These are phyloP conservation scores for Gymnogyps californianus DNA, from an alignment of 2,113 vertebrate genomes.

Conservation along the genomic window DNA sequence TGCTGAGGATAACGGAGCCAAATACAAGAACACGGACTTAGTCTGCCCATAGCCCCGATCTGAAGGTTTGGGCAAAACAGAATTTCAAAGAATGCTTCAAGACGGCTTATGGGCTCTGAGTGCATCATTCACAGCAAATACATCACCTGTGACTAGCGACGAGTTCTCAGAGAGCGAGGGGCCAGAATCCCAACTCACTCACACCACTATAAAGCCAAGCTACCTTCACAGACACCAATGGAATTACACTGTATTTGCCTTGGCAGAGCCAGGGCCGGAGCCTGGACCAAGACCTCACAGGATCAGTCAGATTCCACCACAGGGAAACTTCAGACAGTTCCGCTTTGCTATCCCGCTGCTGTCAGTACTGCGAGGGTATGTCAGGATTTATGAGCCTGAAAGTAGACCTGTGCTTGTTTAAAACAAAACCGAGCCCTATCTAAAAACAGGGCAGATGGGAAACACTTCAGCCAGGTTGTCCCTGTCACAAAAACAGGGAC, in stretches of 20 bases:
- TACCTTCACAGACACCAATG: neutral
- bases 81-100: constrained; percentile 23
- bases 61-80: neutral
- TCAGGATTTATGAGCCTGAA: constrained; percentile 7
- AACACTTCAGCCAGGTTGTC: neutral
- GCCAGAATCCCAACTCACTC: constrained; percentile 4
- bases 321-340: constrained; percentile 1
- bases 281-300: constrained; percentile 44
- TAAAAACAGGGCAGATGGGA: neutral
- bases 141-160: neutral
- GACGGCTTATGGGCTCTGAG: constrained; percentile 35
- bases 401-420: neutral
- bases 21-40: neutral
- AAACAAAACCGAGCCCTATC: neutral
- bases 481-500: neutral
- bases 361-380: neutral
- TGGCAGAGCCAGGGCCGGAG: neutral
- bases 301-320: constrained; percentile 2
- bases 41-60: neutral
- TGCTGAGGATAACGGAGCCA: neutral
- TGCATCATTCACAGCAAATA: neutral
- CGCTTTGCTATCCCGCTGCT: neutral
- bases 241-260: constrained; percentile 26
- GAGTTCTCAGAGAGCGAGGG: neutral
- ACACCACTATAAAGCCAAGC: constrained; percentile 22